A percentile compares a stretch with the other conserved stretches of the same genome.
phyloP scores from a whole-genome alignment of 2,888 invertebrate genomes.

The Steromphala cineraria region DNA sequence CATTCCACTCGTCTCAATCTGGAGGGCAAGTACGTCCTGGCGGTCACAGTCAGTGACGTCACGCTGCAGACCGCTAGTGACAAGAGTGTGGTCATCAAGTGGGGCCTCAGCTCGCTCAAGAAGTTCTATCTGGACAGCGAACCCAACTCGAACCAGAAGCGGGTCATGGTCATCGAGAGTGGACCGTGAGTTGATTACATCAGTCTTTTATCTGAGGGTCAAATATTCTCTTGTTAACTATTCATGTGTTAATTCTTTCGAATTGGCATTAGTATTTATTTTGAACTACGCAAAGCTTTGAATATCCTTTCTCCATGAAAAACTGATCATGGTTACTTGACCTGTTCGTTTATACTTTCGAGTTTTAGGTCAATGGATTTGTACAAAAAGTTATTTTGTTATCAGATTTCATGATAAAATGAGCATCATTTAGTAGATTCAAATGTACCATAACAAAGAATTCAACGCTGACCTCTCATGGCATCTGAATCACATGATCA shows the following conservation, averaged over 20 bases:
- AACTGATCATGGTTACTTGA: no score
- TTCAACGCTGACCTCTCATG: neutral
- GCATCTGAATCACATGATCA: neutral
- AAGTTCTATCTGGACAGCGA: conserved; percentile 54
- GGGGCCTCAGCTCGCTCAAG: conserved; percentile 56
- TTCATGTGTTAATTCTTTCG: no score
- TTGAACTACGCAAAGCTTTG: no score
- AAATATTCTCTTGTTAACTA: no score
- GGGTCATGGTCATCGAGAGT: conserved; percentile 56
- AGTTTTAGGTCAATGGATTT: no score
- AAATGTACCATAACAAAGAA: neutral
- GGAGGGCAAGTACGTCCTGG: conserved; percentile 46
- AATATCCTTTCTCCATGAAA: no score
- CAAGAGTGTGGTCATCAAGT: conserved; percentile 45
- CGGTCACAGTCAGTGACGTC: conserved; percentile 51
- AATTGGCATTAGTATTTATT: no score
- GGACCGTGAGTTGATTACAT: conserved; percentile 57
- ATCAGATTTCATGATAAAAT: neutral
- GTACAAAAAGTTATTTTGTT: no score
- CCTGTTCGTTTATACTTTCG: no score
- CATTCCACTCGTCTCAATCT: conserved; percentile 47
- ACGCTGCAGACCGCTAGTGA: conserved; percentile 38
- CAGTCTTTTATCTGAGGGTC: neutral
- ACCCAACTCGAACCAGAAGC: conserved; percentile 32
- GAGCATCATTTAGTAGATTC: neutral